Percentiles rank a stretch among this genome's conserved stretches.
These are phyloP conservation scores for Meiosimyza platycephala DNA, from an alignment of 2,888 invertebrate species.

Conservation along the genomic window DNA sequence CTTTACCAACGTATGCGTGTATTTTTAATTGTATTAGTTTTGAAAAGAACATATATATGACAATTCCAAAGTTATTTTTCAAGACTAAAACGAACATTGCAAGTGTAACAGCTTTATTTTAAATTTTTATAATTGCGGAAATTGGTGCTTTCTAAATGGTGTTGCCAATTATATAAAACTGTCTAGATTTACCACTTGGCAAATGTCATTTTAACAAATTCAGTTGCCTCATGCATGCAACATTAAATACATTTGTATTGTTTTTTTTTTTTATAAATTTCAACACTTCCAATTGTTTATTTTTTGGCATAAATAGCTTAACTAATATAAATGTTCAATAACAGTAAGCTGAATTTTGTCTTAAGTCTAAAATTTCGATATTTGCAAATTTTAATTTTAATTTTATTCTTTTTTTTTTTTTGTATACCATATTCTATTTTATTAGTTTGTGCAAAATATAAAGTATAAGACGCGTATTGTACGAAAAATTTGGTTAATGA, in stretches of 20 bases:
- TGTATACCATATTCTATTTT: conserved; percentile 1
- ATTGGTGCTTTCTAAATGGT: background rate
- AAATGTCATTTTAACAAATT: conserved; percentile 24
- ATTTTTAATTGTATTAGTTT: conserved; percentile 10
- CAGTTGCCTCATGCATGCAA: conserved; percentile 27
- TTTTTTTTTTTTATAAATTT: conserved; percentile 8
- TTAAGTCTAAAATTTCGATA: conserved; percentile 34
- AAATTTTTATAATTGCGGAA: background rate
- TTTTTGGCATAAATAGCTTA: conserved; percentile 32
- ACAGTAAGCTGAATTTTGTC: conserved; percentile 24
- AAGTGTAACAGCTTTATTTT: no score
- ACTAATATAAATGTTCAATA: conserved; percentile 32
- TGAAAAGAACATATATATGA: conserved; percentile 4
- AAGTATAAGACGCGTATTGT: background rate
- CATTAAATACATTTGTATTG: conserved; percentile 24
- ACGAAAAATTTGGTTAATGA: conserved; percentile 16
- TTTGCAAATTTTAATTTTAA: conserved; percentile 23
- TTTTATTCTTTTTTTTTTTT: background rate
- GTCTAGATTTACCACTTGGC: conserved; percentile 21
- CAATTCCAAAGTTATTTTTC: background rate
- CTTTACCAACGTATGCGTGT: conserved; percentile 27
- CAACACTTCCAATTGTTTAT: conserved; percentile 32
- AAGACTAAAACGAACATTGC: no score
- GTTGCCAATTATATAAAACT: conserved; percentile 27
- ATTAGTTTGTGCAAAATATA: conserved; percentile 14